These are phyloP conservation scores for Epizoanthus stellaris DNA, from an alignment of 92 coral and sea anemone species.

Conservation along the genomic window DNA sequence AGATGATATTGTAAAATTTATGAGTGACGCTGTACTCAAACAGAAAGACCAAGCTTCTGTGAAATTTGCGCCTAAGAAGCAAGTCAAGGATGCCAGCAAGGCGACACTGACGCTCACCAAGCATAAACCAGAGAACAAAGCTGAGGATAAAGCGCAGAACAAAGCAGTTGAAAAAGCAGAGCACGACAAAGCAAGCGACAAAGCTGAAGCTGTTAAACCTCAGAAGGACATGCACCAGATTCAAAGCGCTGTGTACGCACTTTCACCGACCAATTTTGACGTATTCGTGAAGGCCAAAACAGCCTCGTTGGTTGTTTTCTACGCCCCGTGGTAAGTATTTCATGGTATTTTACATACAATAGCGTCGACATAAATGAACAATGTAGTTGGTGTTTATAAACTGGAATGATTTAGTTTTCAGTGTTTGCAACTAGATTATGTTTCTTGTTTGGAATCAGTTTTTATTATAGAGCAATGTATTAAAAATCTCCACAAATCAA, in stretches of 20 bases:
- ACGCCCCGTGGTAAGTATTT: slow-evolving; percentile 33
- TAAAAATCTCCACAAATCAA: too few species aligned
- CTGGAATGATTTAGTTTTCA: too few species aligned
- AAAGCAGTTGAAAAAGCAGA: too few species aligned
- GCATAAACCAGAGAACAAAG: neutral
- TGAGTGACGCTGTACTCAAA: slow-evolving; percentile 37
- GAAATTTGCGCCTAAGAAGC: neutral
- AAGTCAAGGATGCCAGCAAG: neutral
- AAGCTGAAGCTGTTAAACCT: neutral
- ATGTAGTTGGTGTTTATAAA: too few species aligned
- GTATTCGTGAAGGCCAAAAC: slow-evolving; percentile 4
- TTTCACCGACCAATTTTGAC: slow-evolving; percentile 3
- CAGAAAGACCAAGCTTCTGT: slow-evolving; percentile 17
- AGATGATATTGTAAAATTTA: slow-evolving; percentile 29
- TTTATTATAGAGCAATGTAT: too few species aligned
- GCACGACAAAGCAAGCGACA: neutral
- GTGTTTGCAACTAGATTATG: neutral
- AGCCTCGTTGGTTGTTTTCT: slow-evolving; percentile 25
- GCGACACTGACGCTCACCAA: neutral
- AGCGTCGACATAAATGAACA: neutral
- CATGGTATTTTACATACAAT: neutral
- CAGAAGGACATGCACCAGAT: slow-evolving; percentile 9
- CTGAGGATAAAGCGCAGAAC: too few species aligned
- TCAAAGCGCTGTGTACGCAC: slow-evolving; percentile 1
- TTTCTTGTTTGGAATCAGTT: too few species aligned